Evolutionary conservation across 2,888 invertebrate species (phyloP).

Genomic region (Buathra laborator): DNA sequence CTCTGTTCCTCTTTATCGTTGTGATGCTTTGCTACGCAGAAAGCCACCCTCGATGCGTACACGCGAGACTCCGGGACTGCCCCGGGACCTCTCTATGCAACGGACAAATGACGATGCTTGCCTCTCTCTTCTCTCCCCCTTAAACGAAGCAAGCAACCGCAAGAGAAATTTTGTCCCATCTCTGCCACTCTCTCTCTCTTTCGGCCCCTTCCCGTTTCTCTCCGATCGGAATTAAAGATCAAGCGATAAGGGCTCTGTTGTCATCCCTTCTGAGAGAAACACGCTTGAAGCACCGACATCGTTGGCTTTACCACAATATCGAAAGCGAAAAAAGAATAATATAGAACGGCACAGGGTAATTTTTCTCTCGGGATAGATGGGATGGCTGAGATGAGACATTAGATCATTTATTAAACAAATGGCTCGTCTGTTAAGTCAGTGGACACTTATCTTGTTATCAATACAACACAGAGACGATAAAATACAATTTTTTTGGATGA

Average conservation of each 20-base stretch:
- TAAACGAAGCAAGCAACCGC: slow-evolving; percentile 25
- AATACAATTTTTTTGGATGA: neutral
- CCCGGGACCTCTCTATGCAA: slow-evolving; percentile 76
- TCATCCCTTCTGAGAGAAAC: slow-evolving; percentile 66
- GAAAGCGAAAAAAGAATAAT: slow-evolving; percentile 48
- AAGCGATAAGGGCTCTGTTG: slow-evolving; percentile 80
- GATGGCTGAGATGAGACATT: neutral
- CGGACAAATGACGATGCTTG: slow-evolving; percentile 84
- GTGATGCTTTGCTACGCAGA: slow-evolving; percentile 43
- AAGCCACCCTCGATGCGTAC: slow-evolving; percentile 62
- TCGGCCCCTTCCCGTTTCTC: slow-evolving; percentile 73
- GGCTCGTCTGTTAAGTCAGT: neutral
- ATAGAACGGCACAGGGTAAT: slow-evolving; percentile 29
- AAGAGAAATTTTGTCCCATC: slow-evolving; percentile 15
- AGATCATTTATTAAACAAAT: neutral
- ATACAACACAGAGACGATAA: neutral
- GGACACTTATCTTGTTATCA: neutral
- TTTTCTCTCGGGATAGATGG: neutral
- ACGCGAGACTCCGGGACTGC: slow-evolving; percentile 51
- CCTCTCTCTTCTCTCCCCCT: slow-evolving; percentile 67
- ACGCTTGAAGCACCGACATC: slow-evolving; percentile 61
- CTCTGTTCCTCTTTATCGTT: slow-evolving; percentile 72
- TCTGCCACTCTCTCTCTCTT: slow-evolving; percentile 61
- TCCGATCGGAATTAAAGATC: slow-evolving; percentile 84
- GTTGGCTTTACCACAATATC: slow-evolving; percentile 58